Conservation (phyloP, 2,797 vertebrate genomes). For the Myotis findleyi region DNA sequence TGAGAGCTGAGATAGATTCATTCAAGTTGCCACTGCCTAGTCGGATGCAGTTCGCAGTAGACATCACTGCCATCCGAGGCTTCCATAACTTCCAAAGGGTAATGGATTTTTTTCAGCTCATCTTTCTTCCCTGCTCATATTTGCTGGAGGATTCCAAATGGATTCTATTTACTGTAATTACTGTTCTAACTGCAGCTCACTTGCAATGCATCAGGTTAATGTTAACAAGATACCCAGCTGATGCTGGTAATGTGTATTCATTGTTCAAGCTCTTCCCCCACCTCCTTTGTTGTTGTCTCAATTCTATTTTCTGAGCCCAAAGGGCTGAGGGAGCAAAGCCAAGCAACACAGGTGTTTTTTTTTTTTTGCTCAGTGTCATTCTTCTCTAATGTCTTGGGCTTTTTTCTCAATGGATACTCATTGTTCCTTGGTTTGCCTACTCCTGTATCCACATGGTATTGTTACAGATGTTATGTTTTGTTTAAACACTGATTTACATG, state of each 20-base stretch:
- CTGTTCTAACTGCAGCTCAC: constrained; percentile 85
- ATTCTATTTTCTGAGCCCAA: constrained; percentile 76
- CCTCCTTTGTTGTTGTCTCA: constrained; percentile 76
- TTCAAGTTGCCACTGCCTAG: constrained; percentile 74
- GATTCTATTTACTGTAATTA: constrained; percentile 88
- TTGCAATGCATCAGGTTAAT: constrained; percentile 86
- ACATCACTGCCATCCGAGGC: constrained; percentile 73
- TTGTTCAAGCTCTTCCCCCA: constrained; percentile 78
- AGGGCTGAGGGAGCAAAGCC: constrained; percentile 65
- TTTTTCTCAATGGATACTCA: constrained; percentile 66
- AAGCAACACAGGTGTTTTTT: neutral
- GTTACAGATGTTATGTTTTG: constrained; percentile 17
- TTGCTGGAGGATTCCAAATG: constrained; percentile 86
- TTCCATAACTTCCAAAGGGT: constrained; percentile 82
- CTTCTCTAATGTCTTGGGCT: constrained; percentile 58
- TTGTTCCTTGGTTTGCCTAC: constrained; percentile 56
- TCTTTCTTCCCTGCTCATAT: constrained; percentile 82
- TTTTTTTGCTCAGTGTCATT: constrained; percentile 48
- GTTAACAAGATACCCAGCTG: constrained; percentile 84
- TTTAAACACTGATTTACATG: constrained; percentile 32
- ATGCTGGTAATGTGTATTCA: constrained; percentile 80
- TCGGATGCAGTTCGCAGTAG: constrained; percentile 69
- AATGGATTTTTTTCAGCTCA: constrained; percentile 79
- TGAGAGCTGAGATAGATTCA: constrained; percentile 76
- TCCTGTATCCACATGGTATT: constrained; percentile 17